Conservation (phyloP, 2,888 invertebrate species). For the Dryobotodes eremita region DNA sequence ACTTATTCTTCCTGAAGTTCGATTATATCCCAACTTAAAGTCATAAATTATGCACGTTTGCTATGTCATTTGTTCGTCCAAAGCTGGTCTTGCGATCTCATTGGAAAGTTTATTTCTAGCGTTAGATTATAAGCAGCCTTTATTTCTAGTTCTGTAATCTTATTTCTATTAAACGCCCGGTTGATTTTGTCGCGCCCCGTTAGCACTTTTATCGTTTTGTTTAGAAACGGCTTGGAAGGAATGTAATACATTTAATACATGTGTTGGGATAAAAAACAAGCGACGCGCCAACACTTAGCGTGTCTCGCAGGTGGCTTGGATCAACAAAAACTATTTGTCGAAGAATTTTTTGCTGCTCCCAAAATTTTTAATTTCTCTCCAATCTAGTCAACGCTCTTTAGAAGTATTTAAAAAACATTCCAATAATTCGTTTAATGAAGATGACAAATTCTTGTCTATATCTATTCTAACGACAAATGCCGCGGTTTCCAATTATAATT, state of each 20-base stretch:
- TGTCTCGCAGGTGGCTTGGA: conserved; percentile 73
- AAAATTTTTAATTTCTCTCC: conserved; percentile 17
- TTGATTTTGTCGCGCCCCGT: conserved; percentile 43
- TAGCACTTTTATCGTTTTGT: conserved; percentile 35
- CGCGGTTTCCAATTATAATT: conserved; percentile 18
- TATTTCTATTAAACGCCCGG: conserved; percentile 53
- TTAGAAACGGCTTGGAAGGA: conserved; percentile 43
- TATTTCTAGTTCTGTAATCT: conserved; percentile 34
- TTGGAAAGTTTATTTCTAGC: conserved; percentile 58
- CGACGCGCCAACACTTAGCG: conserved; percentile 59
- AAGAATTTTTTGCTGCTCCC: conserved; percentile 43
- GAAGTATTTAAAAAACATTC: no score
- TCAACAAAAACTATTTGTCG: conserved; percentile 72
- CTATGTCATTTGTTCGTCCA: conserved; percentile 33
- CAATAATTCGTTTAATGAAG: not conserved
- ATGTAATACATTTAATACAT: conserved; percentile 61
- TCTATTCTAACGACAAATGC: not conserved
- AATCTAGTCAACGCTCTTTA: conserved; percentile 3
- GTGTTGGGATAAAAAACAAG: conserved; percentile 62
- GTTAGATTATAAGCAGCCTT: conserved; percentile 34
- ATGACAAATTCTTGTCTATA: not conserved
- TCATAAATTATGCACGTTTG: conserved; percentile 46
- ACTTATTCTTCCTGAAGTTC: conserved; percentile 33
- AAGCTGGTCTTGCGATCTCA: conserved; percentile 43
- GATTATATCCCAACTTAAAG: conserved; percentile 33